These are phyloP conservation scores for Promerops cafer DNA, from an alignment of 2,113 vertebrate genomes.

Conservation along the genomic window DNA sequence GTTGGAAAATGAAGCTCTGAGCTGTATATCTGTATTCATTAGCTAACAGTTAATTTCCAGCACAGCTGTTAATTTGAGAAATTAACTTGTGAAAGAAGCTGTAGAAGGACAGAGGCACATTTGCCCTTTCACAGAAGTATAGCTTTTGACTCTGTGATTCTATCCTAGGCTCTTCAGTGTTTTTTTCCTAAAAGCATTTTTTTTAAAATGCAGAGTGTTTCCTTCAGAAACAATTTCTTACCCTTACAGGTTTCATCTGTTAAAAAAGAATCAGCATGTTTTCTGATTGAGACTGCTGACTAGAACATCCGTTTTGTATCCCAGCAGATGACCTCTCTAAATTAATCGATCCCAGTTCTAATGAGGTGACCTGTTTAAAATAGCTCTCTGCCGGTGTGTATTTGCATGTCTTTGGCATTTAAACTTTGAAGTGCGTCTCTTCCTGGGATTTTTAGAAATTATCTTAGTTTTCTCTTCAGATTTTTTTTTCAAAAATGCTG, in stretches of 20 bases:
- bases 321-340: background rate
- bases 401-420: background rate
- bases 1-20: background rate
- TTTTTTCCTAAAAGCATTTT: background rate
- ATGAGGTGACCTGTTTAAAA: slow-evolving; percentile 1
- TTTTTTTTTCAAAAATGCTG: no score
- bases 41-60: background rate
- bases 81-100: background rate
- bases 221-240: background rate
- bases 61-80: background rate
- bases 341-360: background rate
- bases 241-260: background rate
- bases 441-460: background rate
- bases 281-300: background rate
- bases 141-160: background rate
- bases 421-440: background rate
- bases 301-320: background rate
- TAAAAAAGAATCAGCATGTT: background rate
- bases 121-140: background rate
- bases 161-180: background rate
- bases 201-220: background rate
- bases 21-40: background rate
- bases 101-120: background rate
- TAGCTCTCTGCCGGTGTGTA: background rate
- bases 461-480: no score